A percentile compares a stretch with the other conserved stretches of the same genome.
Conservation (phyloP, 2,113 vertebrate genomes). For the Fulica atra region DNA sequence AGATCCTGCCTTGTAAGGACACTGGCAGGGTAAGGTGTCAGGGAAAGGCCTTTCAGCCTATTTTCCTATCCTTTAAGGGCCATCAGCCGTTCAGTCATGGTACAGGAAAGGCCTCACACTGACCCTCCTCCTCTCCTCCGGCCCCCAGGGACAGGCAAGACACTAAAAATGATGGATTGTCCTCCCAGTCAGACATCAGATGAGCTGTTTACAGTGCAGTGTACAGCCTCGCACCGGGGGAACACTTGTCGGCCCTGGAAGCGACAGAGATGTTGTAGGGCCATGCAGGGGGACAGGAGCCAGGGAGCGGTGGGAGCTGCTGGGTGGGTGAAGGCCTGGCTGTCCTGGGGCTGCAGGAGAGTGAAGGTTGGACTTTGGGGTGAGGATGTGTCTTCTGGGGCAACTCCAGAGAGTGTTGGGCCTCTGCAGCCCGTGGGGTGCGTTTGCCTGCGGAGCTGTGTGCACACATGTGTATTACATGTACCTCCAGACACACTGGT, state of each 20-base stretch:
- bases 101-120: background rate
- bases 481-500: background rate
- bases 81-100: background rate
- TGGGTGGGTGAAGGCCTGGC: accelerated
- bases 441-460: accelerated
- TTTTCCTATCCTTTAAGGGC: background rate
- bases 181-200: background rate
- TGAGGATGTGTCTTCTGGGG: background rate
- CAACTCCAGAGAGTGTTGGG: accelerated
- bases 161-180: slow-evolving; percentile 43
- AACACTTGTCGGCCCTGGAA: background rate
- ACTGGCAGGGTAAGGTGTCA: background rate
- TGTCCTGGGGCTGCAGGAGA: background rate
- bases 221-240: background rate
- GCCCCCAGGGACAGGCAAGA: background rate
- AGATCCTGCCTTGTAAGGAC: background rate
- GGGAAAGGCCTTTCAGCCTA: background rate
- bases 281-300: accelerated
- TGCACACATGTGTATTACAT: too few relatives aligned
- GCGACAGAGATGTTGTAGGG: accelerated
- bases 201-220: background rate
- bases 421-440: background rate
- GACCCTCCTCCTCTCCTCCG: background rate
- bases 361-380: background rate
- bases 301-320: background rate